A percentile compares a stretch with the other conserved stretches of the same genome.
These are phyloP conservation scores for Conus canariensis DNA, from an alignment of 2,888 invertebrate genomes.

Conservation along the genomic window DNA sequence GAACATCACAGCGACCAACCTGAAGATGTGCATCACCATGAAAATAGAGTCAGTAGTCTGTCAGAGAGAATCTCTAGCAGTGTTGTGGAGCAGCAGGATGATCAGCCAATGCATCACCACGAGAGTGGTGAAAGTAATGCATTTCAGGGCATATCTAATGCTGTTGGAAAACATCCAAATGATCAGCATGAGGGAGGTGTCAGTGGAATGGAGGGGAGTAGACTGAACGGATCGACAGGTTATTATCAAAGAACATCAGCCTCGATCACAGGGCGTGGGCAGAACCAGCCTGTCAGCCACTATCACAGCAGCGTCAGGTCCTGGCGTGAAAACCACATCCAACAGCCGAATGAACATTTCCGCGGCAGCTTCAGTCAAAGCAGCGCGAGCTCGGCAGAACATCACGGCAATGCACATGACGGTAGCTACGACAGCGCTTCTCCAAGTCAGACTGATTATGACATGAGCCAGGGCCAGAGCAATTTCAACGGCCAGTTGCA, in stretches of 20 bases:
- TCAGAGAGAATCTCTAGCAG: too few species aligned
- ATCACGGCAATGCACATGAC: neutral
- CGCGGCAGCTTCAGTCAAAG: neutral
- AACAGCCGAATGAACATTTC: neutral
- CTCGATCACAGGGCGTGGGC: neutral
- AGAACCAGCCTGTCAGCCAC: neutral
- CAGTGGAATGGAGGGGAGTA: neutral
- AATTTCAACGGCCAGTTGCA: neutral
- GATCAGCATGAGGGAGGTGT: neutral
- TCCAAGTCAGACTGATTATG: neutral
- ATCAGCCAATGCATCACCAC: too few species aligned
- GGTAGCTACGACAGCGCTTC: neutral
- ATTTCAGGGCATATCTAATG: neutral
- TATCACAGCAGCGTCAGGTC: neutral
- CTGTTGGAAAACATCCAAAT: neutral
- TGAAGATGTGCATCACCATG: too few species aligned
- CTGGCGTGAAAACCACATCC: neutral
- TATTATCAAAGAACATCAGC: neutral
- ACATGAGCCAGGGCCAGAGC: neutral
- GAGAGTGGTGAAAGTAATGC: too few species aligned
- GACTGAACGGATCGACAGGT: neutral
- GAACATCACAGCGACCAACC: too few species aligned
- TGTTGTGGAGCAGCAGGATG: too few species aligned
- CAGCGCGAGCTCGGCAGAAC: neutral
- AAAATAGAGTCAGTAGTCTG: too few species aligned